A percentile compares a stretch with the other conserved stretches of the same genome.
These are phyloP conservation scores for Corticium candelabrum DNA, from an alignment of 37 sponge, comb jelly and placozoan genomes.

Conservation along the genomic window DNA sequence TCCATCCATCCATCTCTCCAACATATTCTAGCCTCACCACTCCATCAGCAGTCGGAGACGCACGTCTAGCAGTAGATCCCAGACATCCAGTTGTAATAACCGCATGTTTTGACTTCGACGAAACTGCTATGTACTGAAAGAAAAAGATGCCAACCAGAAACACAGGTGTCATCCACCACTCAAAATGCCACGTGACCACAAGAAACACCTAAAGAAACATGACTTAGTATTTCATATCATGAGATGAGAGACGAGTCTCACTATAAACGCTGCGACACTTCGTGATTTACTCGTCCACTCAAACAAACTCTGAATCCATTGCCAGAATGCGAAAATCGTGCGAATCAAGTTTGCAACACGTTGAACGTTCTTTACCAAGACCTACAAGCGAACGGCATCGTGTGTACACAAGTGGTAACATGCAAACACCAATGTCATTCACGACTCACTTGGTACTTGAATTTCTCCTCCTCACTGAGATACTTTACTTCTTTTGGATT, in stretches of 20 bases:
- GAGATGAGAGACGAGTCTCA: background rate
- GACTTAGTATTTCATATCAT: background rate
- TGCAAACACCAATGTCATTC: background rate
- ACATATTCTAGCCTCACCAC: no score
- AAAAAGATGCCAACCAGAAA: constrained; percentile 32
- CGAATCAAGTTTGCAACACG: constrained; percentile 27
- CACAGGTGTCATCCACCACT: constrained; percentile 67
- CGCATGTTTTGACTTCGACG: no score
- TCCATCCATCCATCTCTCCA: no score
- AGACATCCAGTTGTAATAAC: no score
- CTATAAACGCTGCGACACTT: constrained; percentile 25
- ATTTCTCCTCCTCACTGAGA: constrained; percentile 51
- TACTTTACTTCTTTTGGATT: constrained; percentile 63
- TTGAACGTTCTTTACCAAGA: constrained; percentile 41
- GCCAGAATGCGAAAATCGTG: constrained; percentile 15
- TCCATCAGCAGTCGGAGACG: no score
- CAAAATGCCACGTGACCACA: constrained; percentile 35
- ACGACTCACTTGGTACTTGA: constrained; percentile 44
- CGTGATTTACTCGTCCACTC: constrained; percentile 49
- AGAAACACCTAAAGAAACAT: constrained; percentile 49
- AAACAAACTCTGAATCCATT: constrained; percentile 33
- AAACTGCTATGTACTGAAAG: constrained; percentile 62
- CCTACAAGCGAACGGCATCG: constrained; percentile 15
- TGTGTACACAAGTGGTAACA: background rate
- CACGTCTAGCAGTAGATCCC: no score